Evolutionary conservation across 2,113 vertebrate genomes (phyloP).

Genomic region (Saguinus midas): DNA sequence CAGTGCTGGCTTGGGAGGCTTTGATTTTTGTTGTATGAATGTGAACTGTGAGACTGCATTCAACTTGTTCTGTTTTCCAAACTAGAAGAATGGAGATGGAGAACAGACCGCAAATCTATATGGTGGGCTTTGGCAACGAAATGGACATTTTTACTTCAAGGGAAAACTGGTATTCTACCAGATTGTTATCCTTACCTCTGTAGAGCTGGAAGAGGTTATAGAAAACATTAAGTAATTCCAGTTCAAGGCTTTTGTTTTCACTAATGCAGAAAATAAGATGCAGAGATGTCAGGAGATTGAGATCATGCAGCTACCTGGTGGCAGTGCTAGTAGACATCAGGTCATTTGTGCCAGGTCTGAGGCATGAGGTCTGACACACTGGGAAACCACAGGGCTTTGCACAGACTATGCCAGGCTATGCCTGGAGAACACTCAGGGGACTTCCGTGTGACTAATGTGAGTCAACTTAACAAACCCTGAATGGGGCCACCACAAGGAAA

Average conservation of each 20-base stretch:
- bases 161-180: not conserved
- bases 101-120: not conserved
- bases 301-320: not conserved
- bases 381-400: not conserved
- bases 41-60: not conserved
- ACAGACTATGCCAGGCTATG: not conserved
- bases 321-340: not conserved
- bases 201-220: not conserved
- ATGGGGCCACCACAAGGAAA: not conserved
- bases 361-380: accelerated
- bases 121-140: not conserved
- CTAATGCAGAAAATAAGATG: constrained; percentile 13
- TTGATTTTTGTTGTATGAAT: constrained; percentile 31
- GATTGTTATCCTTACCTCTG: not conserved
- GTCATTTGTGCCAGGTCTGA: not conserved
- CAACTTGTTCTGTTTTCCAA: not conserved
- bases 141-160: not conserved
- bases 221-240: not conserved
- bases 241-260: not conserved
- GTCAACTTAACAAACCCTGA: not conserved
- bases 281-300: not conserved
- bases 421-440: not conserved
- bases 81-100: not conserved
- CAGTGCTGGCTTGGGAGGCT: constrained; percentile 6
- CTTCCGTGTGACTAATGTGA: not conserved